Conservation (phyloP, 2,113 vertebrate genomes). For the Opisthocomus hoazin region DNA sequence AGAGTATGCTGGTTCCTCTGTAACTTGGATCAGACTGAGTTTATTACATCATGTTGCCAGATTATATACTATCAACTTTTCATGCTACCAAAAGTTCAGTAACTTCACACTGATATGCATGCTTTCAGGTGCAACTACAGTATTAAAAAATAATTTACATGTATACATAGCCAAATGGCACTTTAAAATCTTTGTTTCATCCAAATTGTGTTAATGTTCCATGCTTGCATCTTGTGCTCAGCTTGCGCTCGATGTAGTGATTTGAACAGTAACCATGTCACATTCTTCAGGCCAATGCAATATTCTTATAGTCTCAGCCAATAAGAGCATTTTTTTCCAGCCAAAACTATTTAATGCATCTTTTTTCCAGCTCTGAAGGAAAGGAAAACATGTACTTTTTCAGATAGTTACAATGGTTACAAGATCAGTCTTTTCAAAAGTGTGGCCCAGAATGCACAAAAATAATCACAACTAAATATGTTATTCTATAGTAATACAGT, state of each 20-base stretch:
- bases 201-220: background rate
- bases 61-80: background rate
- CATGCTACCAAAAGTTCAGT: background rate
- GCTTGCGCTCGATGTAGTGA: background rate
- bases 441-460: background rate
- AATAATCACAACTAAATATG: background rate
- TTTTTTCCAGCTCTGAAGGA: background rate
- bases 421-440: background rate
- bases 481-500: background rate
- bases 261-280: background rate
- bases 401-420: background rate
- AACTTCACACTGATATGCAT: background rate
- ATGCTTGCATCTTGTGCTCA: background rate
- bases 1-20: background rate
- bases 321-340: background rate
- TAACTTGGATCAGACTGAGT: background rate
- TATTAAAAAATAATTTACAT: background rate
- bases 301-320: background rate
- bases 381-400: background rate
- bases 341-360: background rate
- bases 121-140: background rate
- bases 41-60: background rate
- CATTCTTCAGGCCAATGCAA: background rate
- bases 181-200: background rate
- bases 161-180: background rate